These are phyloP conservation scores for Rhinolophus ferrumequinum DNA, from an alignment of 2,113 vertebrate species.

Conservation along the genomic window DNA sequence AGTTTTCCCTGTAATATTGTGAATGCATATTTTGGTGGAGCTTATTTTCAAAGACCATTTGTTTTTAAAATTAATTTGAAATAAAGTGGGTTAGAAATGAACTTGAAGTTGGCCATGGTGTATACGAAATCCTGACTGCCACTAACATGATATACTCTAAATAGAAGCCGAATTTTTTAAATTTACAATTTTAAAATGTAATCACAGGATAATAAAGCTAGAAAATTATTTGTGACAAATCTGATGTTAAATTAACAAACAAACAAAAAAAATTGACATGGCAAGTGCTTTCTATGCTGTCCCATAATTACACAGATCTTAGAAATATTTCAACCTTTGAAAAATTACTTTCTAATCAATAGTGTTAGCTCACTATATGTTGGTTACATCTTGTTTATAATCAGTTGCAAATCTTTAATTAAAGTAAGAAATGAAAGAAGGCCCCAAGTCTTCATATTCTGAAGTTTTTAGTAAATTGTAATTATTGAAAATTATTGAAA, in stretches of 20 bases:
- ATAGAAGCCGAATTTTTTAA: background rate
- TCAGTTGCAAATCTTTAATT: background rate
- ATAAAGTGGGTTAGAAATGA: background rate
- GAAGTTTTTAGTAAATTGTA: background rate
- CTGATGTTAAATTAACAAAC: background rate
- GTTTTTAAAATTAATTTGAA: background rate
- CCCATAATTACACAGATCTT: background rate
- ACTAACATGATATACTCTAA: background rate
- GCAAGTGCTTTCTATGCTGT: background rate
- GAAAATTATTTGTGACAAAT: background rate
- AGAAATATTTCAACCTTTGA: background rate
- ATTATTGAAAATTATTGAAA: background rate
- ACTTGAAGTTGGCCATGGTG: background rate
- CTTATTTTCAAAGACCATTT: background rate
- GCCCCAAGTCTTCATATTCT: background rate
- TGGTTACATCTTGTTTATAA: slow-evolving; percentile 20
- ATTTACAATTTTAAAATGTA: background rate
- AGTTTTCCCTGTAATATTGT: background rate
- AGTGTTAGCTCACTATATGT: background rate
- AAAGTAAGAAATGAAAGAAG: background rate
- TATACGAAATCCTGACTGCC: background rate
- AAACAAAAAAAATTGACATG: background rate
- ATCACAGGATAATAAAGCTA: background rate
- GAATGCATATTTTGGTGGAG: background rate
- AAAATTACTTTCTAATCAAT: background rate